phyloP scores from a whole-genome alignment of 2,797 vertebrate genomes.

The Pantherophis vulpinus region DNA sequence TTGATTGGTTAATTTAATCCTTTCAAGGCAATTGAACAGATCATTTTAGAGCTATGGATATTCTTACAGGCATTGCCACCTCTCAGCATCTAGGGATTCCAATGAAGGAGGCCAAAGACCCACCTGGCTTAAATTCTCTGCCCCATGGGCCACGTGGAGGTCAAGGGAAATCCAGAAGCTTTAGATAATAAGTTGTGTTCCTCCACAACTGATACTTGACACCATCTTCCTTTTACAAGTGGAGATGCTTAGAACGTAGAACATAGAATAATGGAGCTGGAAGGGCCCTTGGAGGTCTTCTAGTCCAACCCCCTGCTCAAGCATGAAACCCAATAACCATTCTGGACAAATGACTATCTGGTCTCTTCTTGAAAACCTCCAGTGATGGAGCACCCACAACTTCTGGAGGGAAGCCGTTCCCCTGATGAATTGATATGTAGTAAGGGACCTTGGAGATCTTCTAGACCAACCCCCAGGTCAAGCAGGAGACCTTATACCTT shows the following conservation, averaged over 20 bases:
- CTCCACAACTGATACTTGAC: neutral
- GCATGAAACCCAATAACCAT: too few relatives aligned
- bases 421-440: too few relatives aligned
- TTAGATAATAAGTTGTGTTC: neutral
- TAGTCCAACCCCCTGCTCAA: neutral
- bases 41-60: neutral
- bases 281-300: neutral
- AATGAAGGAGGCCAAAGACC: neutral
- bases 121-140: neutral
- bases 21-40: neutral
- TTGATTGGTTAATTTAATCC: neutral
- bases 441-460: neutral
- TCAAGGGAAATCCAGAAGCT: neutral
- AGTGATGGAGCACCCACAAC: too few relatives aligned
- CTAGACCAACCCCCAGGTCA: neutral
- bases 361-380: too few relatives aligned
- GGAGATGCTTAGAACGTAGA: neutral
- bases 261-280: neutral
- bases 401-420: too few relatives aligned
- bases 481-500: neutral
- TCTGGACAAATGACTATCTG: too few relatives aligned
- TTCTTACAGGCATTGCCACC: neutral
- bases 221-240: neutral
- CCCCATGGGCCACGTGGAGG: neutral
- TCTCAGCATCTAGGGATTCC: neutral